Conservation (phyloP, 2,797 vertebrate species). For the Spinus pinus region DNA sequence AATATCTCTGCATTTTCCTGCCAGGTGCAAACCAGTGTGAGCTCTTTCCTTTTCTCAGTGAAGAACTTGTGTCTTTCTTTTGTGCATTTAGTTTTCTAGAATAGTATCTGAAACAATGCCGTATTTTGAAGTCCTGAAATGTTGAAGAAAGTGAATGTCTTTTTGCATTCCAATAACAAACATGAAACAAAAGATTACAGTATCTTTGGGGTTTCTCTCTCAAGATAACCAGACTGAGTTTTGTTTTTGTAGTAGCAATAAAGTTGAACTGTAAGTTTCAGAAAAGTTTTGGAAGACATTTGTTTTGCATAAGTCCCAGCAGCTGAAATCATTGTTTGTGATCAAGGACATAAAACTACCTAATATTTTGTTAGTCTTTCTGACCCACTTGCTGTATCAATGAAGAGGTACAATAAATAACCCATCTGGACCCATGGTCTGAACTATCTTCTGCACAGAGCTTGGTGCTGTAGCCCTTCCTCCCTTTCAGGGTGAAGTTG, state of each 20-base stretch:
- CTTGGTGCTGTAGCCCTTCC: background rate
- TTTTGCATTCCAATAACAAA: background rate
- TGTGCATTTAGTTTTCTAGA: conserved; percentile 13
- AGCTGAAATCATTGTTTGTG: background rate
- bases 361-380: background rate
- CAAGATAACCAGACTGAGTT: background rate
- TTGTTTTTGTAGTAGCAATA: background rate
- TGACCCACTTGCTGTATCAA: background rate
- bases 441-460: background rate
- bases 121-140: background rate
- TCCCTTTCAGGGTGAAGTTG: background rate
- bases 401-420: background rate
- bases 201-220: background rate
- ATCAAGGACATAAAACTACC: background rate
- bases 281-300: background rate
- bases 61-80: conserved; percentile 24
- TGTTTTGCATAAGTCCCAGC: background rate
- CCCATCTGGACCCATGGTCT: background rate
- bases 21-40: conserved; percentile 54
- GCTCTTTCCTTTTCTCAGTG: background rate
- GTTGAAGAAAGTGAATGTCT: background rate
- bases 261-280: background rate
- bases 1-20: background rate
- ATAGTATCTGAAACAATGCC: background rate
- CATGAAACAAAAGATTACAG: background rate